Base-by-base conservation (phyloP, 2,797 vertebrate species). In the Myripristis jacobus region DNA sequence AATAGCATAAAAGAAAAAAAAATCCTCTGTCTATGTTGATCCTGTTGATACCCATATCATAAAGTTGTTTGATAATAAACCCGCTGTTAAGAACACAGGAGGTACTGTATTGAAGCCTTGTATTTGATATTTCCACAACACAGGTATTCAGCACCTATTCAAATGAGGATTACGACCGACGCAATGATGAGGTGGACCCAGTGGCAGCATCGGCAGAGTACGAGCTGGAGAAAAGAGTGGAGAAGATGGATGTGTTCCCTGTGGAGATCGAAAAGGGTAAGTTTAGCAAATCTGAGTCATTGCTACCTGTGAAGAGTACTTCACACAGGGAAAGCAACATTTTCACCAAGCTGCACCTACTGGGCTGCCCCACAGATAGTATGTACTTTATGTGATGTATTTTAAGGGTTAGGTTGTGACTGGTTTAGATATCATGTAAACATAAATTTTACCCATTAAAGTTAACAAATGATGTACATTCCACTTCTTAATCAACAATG, bases 241-340 rank as follows among this genome's bases (percentile, higher is more conserved):
- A 98, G 89, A 97, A 96, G 92, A 97, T 98, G 97, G 96, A 98
- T 16, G 95, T 97, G 60, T 97, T 98, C 86, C 95, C 96, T 29
- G 96, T 97, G 79, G 96, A 98, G 92, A 96, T 98, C 74, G 95
- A 96, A 88, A 98, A 91, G 85, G 90, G 89, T 91, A 29, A 51
- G 77, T 71, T 55, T n/a, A n/a, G 9, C 10, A 12, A 48, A 11
- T 34, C 6, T 24, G 2, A 24, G 41, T 41, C 21, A 47, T 9
- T 61, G 6, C 4, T 50, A 50, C 10, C 19, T n/a, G 10, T 19
- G 12, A 61, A 21, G 62, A 59, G 34, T 25, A 12, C 47, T 9
- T 58, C 8, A 15, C 16, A 5, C 13, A 6, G 24, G 24, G 52
- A 24, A 15, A 38, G 25, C 34, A 9, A 1, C 18, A 38, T 43